Conservation (phyloP, 2,797 vertebrate genomes). For the Vireo griseus region DNA sequence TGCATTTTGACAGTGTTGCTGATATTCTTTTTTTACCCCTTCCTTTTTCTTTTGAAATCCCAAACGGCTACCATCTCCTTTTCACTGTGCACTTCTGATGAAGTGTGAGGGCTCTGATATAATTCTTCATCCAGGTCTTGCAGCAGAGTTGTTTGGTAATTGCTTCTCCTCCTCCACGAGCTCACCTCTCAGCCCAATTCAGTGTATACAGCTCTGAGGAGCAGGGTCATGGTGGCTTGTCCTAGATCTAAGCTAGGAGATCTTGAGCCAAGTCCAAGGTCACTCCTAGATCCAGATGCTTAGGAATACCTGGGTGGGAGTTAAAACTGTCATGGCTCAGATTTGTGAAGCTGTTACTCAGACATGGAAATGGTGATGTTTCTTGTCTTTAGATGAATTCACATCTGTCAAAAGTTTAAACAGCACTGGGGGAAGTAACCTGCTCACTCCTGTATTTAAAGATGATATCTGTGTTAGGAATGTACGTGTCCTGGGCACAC, state of each 20-base stretch:
- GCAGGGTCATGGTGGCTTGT: not conserved
- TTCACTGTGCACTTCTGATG: not conserved
- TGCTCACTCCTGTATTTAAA: not conserved
- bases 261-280: not conserved
- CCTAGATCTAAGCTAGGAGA: not conserved
- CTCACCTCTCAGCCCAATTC: not conserved
- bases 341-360: not conserved
- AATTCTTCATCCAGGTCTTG: not conserved
- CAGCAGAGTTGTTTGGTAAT: not conserved
- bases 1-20: not conserved
- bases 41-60: not conserved
- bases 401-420: not conserved
- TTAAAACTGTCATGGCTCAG: not conserved
- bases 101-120: not conserved
- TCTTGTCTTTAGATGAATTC: not conserved
- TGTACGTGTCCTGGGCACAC: not conserved
- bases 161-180: not conserved
- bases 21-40: accelerated
- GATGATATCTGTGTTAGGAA: not conserved
- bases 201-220: not conserved
- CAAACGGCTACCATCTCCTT: not conserved
- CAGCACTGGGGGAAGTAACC: not conserved
- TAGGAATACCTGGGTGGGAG: not conserved
- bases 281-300: not conserved
- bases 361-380: not conserved